These are phyloP conservation scores for Leptura quadrifasciata DNA, from an alignment of 2,888 invertebrate species.

Conservation along the genomic window DNA sequence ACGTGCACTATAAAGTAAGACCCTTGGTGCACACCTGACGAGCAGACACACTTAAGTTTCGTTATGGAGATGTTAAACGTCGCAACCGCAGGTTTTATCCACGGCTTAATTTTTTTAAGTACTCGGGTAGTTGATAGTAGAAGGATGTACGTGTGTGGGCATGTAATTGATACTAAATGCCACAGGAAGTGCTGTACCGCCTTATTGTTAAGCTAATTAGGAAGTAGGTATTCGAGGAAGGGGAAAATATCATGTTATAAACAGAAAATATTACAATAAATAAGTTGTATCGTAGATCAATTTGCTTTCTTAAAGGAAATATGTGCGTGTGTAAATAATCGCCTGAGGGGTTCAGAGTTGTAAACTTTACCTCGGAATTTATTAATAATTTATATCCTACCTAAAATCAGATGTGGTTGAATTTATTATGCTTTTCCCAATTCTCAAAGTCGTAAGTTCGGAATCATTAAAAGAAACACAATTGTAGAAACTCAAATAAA, in stretches of 20 bases:
- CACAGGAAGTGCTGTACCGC: neutral
- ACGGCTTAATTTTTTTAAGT: constrained; percentile 38
- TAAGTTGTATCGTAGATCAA: neutral
- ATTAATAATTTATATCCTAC: too few relatives aligned
- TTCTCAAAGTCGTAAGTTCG: too few relatives aligned
- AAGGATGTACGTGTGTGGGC: constrained; percentile 54
- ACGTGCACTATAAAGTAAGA: constrained; percentile 60
- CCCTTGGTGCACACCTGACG: constrained; percentile 62
- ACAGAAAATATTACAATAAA: neutral
- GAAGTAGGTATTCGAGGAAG: neutral
- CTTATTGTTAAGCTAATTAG: constrained; percentile 1
- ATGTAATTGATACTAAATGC: constrained; percentile 44
- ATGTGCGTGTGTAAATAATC: neutral
- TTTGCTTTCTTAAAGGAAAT: neutral
- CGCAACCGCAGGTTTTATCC: constrained; percentile 30
- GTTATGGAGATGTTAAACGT: constrained; percentile 24
- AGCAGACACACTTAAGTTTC: constrained; percentile 46
- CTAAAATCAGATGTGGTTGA: neutral
- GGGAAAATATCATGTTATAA: neutral
- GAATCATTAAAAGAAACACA: too few relatives aligned
- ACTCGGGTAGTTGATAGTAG: neutral
- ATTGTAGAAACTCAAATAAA: too few relatives aligned
- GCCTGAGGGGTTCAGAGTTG: neutral
- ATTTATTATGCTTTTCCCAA: too few relatives aligned
- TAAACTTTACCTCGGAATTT: too few relatives aligned